Evolutionary conservation across 2,113 vertebrate genomes (phyloP).

Genomic region (Chionomys nivalis): DNA sequence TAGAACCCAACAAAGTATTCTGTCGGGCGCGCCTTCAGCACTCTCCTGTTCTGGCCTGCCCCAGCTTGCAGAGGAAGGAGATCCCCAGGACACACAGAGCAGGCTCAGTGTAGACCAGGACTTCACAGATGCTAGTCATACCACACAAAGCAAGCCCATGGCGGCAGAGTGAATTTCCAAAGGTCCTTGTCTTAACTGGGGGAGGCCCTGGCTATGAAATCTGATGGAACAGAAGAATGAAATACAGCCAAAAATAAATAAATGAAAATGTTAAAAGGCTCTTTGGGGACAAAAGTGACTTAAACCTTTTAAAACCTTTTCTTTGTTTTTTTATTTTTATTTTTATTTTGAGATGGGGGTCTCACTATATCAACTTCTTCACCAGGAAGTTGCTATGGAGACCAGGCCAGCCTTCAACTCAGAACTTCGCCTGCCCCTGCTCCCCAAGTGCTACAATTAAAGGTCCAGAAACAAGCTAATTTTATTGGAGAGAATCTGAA

Average conservation of each 20-base stretch:
- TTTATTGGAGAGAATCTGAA: background rate
- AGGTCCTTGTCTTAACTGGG: background rate
- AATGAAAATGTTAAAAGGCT: background rate
- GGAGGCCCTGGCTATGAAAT: background rate
- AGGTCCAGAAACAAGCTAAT: background rate
- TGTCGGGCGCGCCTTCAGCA: slow-evolving; percentile 35
- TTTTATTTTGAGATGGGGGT: background rate
- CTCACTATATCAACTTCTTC: background rate
- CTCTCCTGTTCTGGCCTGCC: slow-evolving; percentile 84
- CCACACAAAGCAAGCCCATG: slow-evolving; percentile 66
- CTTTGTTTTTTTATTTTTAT: too few species aligned
- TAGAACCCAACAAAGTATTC: slow-evolving; percentile 71
- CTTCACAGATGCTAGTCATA: background rate
- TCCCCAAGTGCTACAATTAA: background rate
- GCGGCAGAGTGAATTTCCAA: background rate
- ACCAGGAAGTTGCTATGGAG: background rate
- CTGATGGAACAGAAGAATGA: background rate
- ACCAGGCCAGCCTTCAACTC: background rate
- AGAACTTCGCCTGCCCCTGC: background rate
- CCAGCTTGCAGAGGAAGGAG: slow-evolving; percentile 76
- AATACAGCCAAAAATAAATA: background rate
- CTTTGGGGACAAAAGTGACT: background rate
- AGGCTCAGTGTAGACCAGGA: slow-evolving; percentile 68
- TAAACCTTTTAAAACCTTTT: background rate
- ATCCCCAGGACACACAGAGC: slow-evolving; percentile 69